phyloP scores from a whole-genome alignment of 2,797 vertebrate genomes.

The Lacerta viridis region DNA sequence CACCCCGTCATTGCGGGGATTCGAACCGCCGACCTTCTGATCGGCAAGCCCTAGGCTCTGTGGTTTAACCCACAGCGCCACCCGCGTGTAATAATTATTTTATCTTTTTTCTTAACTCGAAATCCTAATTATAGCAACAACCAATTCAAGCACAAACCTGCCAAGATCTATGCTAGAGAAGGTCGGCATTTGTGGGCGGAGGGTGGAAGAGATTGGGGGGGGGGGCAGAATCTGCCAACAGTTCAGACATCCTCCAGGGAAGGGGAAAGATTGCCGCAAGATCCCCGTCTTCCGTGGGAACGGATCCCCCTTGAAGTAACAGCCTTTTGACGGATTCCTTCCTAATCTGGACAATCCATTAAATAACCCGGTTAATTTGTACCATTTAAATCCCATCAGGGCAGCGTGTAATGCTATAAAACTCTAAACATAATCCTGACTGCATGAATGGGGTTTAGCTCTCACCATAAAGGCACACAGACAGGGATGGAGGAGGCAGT shows the following conservation, averaged over 20 bases:
- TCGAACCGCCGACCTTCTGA: no score
- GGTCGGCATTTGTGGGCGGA: slow-evolving; percentile 45
- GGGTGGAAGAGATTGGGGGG: no score
- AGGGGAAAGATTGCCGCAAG: slow-evolving; percentile 46
- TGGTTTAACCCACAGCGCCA: no score
- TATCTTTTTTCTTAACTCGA: no score
- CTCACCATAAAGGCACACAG: neutral
- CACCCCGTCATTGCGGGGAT: no score
- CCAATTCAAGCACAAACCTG: slow-evolving; percentile 78
- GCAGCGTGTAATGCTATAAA: slow-evolving; percentile 74
- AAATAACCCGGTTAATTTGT: slow-evolving; percentile 77
- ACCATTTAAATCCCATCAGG: slow-evolving; percentile 77
- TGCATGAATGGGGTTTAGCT: slow-evolving; percentile 52
- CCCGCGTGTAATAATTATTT: no score
- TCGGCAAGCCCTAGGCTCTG: no score
- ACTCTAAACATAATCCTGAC: slow-evolving; percentile 73
- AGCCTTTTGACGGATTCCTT: slow-evolving; percentile 63
- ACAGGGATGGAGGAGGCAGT: neutral
- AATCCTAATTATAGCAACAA: slow-evolving; percentile 37
- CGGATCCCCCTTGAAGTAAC: slow-evolving; percentile 62
- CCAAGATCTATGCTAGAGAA: slow-evolving; percentile 51
- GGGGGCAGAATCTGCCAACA: slow-evolving; percentile 53
- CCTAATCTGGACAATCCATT: slow-evolving; percentile 77
- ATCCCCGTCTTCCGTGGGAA: slow-evolving; percentile 52
- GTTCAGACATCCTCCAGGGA: slow-evolving; percentile 53